phyloP scores from a whole-genome alignment of 2,797 vertebrate species.

The Salarias fasciatus region DNA sequence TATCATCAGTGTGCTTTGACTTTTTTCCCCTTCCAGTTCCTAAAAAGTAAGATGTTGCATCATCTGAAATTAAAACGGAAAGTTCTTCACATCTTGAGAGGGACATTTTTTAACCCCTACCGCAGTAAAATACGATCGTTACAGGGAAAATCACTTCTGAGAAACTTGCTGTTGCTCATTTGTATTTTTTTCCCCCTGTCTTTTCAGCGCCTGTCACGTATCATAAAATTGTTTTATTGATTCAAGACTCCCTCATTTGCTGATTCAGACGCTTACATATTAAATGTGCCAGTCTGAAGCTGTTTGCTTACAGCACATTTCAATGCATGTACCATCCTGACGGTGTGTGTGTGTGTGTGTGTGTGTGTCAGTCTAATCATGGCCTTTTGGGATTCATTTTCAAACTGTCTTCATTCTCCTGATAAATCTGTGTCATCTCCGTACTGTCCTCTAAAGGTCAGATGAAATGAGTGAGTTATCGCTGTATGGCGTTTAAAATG shows the following conservation, averaged over 20 bases:
- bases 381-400: conserved; percentile 10
- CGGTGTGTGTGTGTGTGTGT: neutral
- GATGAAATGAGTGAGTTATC: neutral
- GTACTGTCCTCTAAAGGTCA: neutral
- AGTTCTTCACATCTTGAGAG: neutral
- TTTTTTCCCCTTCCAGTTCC: too few relatives aligned
- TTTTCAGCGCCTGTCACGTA: neutral
- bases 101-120: too few relatives aligned
- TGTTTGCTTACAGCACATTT: conserved; percentile 12
- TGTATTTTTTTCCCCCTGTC: neutral
- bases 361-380: neutral
- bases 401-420: neutral
- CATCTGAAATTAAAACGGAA: conserved; percentile 1
- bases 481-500: conserved; percentile 6
- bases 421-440: neutral
- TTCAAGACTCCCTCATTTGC: neutral
- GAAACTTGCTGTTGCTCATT: neutral
- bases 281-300: neutral
- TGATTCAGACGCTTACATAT: neutral
- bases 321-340: neutral
- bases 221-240: neutral
- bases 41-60: neutral
- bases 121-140: neutral
- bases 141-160: neutral
- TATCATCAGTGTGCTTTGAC: too few relatives aligned